phyloP scores from a whole-genome alignment of 1,140 invertebrate genomes.

The Nomia melanderi region DNA sequence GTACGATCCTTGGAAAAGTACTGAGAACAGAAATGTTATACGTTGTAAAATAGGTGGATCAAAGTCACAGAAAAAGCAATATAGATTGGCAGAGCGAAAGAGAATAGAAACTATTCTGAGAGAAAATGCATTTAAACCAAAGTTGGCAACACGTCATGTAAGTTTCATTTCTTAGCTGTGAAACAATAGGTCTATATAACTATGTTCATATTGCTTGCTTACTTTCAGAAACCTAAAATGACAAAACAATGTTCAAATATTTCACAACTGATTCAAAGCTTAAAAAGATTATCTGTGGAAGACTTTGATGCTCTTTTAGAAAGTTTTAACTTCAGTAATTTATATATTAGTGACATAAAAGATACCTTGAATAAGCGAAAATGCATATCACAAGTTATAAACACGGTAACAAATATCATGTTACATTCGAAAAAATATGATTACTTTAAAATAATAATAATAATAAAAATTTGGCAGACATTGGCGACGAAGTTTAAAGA shows the following conservation, averaged over 20 bases:
- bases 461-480: neutral
- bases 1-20: constrained; percentile 17
- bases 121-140: too few species aligned
- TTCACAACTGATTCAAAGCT: neutral
- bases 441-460: neutral
- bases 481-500: neutral
- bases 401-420: constrained; percentile 4
- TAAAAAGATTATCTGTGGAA: neutral
- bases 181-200: neutral
- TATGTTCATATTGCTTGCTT: neutral
- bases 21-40: neutral
- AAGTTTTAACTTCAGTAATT: constrained; percentile 2
- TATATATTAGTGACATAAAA: neutral
- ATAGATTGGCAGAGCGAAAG: neutral
- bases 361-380: neutral
- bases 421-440: neutral
- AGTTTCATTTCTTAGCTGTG: neutral
- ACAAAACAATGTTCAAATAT: neutral
- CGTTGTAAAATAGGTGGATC: neutral
- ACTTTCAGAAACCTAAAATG: neutral
- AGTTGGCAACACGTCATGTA: neutral
- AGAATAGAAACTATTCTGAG: neutral
- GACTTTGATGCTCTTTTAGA: neutral
- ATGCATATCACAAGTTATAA: neutral
- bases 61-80: neutral